Conservation (phyloP, 2,113 vertebrate species). For the Marmota monax region DNA sequence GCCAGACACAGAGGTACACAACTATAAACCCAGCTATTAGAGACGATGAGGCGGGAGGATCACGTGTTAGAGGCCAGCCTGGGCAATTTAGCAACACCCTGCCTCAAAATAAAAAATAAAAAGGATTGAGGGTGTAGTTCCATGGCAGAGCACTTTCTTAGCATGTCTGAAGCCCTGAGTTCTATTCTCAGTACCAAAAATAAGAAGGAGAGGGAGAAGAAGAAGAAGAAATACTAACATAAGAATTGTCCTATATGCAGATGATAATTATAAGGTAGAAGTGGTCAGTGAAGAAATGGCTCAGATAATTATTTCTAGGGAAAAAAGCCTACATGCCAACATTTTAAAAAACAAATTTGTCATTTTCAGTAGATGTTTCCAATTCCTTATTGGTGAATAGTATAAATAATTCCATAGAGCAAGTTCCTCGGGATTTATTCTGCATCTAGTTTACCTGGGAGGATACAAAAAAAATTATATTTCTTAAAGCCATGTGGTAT, state of each 20-base stretch:
- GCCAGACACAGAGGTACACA: no score
- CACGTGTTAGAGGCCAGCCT: no score
- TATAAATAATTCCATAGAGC: background rate
- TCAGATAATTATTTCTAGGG: slow-evolving; percentile 17
- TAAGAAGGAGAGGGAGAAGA: background rate
- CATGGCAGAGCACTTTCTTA: no score
- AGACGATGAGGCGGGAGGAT: no score
- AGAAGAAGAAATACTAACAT: background rate
- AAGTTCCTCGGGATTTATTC: background rate
- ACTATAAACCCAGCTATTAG: no score
- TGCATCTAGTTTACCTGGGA: background rate
- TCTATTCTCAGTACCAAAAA: background rate
- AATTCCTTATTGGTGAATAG: background rate
- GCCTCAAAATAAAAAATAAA: no score
- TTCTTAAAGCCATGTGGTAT: slow-evolving; percentile 11
- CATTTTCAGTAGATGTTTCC: slow-evolving; percentile 20
- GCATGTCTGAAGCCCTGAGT: background rate
- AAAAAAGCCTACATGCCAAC: background rate
- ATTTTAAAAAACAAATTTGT: slow-evolving; percentile 19
- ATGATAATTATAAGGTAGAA: slow-evolving; percentile 11
- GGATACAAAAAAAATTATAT: background rate
- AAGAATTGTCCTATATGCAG: background rate
- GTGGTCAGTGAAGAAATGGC: slow-evolving; percentile 34
- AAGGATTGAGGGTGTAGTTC: no score
- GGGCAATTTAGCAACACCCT: no score